Evolutionary conservation across 1,140 invertebrate species (phyloP), one percentile per base, ranked within the genome.

Genomic region (Aphis gossypii): DNA sequence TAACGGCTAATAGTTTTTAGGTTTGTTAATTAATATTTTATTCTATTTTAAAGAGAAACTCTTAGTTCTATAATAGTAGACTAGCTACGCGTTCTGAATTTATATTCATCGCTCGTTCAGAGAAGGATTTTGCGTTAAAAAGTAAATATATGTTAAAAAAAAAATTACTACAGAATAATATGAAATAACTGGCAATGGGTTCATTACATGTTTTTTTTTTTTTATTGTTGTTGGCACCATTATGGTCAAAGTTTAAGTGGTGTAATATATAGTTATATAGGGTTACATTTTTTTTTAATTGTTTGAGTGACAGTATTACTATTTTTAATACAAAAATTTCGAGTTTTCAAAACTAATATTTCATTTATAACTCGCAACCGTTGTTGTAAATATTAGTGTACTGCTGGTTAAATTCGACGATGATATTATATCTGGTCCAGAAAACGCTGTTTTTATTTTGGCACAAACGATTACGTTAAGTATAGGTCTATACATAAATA

Each of bases 1-100:
- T 76, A 18, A 60, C 25, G 60, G n/a, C n/a, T 76, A 76, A 76
- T 76, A 76, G 60, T 76, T n/a, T 76, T n/a, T 76, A 76, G n/a
- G 60, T 76, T n/a, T 76, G n/a, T 76, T 76, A 76, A 76, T 76
- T 76, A 76, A 35, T 76, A 76, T 76, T 76, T 18, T 76, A n/a
- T 76, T 76, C 14, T n/a, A 14, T 76, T 76, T 76, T n/a, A 76
- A 68, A 30, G 25, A 14, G n/a, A n/a, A 68, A 68, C 60, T 30
- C 30, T 76, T n/a, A n/a, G 60, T 76, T 76, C 14, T 76, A n/a
- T 30, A 60, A 60, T n/a, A 76, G 14, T 6, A n/a, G 30, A 76
- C n/a, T 76, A n/a, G 14, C 30, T n/a, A 68, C 11, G n/a, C 14
- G 14, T 76, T 14, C 30, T 76, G 60, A n/a, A 76, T 76, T 68